These are phyloP conservation scores for Apodemia zela DNA, from an alignment of 2,888 invertebrate species.

Conservation along the genomic window DNA sequence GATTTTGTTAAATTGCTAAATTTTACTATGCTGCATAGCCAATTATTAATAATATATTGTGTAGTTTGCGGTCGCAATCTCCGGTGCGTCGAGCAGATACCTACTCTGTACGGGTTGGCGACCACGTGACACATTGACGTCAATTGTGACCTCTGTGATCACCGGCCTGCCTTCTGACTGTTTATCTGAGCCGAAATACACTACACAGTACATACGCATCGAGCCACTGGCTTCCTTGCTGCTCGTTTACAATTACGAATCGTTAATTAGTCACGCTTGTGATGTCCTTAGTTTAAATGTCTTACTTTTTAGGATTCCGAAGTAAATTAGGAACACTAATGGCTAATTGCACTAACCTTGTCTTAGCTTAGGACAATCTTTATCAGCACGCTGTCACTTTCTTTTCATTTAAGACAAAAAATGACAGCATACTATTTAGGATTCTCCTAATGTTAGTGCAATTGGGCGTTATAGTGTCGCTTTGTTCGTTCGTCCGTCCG, in stretches of 20 bases:
- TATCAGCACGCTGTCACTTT: too few relatives aligned
- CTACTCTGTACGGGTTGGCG: constrained; percentile 29
- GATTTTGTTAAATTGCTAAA: too few relatives aligned
- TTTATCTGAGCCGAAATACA: constrained; percentile 71
- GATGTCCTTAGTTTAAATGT: not conserved
- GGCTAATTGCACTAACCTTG: too few relatives aligned
- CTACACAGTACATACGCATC: constrained; percentile 38
- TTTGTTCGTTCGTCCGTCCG: too few relatives aligned
- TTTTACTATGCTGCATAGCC: not conserved
- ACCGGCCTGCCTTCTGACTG: constrained; percentile 61
- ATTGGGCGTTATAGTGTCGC: too few relatives aligned
- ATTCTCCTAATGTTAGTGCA: too few relatives aligned
- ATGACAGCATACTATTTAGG: too few relatives aligned
- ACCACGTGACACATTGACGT: constrained; percentile 86
- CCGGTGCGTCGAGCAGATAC: not conserved
- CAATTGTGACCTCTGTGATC: constrained; percentile 84
- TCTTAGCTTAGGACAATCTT: too few relatives aligned
- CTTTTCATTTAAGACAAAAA: too few relatives aligned
- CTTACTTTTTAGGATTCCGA: not conserved
- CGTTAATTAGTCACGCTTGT: not conserved
- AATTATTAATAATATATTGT: not conserved
- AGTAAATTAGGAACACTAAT: too few relatives aligned
- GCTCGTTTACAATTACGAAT: constrained; percentile 25
- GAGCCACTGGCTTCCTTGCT: constrained; percentile 35
- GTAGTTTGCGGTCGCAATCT: constrained; percentile 1